These are phyloP conservation scores for Alethe castanea DNA, from an alignment of 2,113 vertebrate genomes.

Conservation along the genomic window DNA sequence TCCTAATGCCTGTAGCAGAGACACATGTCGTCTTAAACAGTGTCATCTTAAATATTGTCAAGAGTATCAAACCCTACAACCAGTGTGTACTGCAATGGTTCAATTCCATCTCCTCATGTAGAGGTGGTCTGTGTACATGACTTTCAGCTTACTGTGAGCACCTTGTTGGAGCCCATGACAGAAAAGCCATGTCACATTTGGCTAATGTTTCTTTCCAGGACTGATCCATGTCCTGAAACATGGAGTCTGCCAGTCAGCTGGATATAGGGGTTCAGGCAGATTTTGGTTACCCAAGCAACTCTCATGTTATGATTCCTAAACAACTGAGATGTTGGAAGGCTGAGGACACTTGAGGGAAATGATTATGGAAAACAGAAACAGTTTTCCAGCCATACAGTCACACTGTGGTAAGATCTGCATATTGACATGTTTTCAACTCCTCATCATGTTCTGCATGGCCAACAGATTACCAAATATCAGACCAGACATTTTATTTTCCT, in stretches of 20 bases:
- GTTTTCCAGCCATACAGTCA: background rate
- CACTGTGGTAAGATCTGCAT: background rate
- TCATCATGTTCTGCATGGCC: background rate
- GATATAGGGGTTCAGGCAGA: background rate
- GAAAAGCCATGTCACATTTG: background rate
- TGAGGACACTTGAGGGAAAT: background rate
- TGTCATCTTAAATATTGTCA: background rate
- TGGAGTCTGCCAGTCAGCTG: background rate
- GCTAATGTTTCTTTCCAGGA: background rate
- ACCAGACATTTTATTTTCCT: background rate
- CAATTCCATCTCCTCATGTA: rapidly evolving
- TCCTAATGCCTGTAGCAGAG: background rate
- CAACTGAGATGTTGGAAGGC: constrained; percentile 35
- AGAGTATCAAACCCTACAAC: background rate
- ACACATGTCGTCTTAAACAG: background rate
- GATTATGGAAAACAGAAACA: constrained; percentile 1
- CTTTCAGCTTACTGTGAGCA: background rate
- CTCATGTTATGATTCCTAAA: constrained; percentile 61
- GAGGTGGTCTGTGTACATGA: rapidly evolving
- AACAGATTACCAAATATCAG: background rate
- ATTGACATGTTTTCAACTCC: constrained; percentile 4
- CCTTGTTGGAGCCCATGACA: background rate
- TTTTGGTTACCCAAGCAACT: constrained; percentile 62
- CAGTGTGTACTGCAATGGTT: background rate
- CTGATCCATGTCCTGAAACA: background rate